These are phyloP conservation scores for Platanista minor DNA, from an alignment of 2,113 vertebrate genomes.

Conservation along the genomic window DNA sequence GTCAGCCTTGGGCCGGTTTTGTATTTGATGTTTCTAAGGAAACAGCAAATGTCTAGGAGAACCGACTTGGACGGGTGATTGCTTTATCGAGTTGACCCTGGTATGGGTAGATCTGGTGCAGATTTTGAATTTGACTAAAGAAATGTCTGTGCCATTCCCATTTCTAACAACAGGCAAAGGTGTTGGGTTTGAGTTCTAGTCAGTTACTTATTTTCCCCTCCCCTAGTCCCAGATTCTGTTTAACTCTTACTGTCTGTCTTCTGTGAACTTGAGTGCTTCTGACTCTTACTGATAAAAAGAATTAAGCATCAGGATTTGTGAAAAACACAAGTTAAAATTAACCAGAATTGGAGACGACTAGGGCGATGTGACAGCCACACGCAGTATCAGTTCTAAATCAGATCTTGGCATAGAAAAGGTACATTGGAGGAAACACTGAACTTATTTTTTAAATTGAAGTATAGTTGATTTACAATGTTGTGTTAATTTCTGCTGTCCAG, in stretches of 20 bases:
- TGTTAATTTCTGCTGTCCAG: neutral
- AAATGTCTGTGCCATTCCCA: neutral
- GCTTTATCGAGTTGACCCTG: slow-evolving; percentile 6
- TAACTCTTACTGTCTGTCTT: neutral
- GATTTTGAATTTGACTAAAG: neutral
- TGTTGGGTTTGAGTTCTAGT: neutral
- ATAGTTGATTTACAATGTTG: neutral
- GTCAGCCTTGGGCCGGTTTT: neutral
- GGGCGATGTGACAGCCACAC: neutral
- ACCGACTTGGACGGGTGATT: neutral
- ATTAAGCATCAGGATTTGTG: neutral
- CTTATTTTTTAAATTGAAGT: neutral
- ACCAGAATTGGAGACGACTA: neutral
- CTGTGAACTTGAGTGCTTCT: neutral
- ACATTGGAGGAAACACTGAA: neutral
- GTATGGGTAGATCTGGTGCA: neutral
- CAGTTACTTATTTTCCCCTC: neutral
- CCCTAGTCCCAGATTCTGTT: neutral
- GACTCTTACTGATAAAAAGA: neutral
- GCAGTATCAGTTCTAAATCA: neutral
- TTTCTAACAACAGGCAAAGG: neutral
- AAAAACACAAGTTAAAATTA: neutral
- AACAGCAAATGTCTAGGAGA: slow-evolving; percentile 18
- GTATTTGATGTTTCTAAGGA: slow-evolving; percentile 37
- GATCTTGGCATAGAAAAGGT: neutral